Conservation (phyloP, 2,888 invertebrate genomes). For the Drosophila pegasa region DNA sequence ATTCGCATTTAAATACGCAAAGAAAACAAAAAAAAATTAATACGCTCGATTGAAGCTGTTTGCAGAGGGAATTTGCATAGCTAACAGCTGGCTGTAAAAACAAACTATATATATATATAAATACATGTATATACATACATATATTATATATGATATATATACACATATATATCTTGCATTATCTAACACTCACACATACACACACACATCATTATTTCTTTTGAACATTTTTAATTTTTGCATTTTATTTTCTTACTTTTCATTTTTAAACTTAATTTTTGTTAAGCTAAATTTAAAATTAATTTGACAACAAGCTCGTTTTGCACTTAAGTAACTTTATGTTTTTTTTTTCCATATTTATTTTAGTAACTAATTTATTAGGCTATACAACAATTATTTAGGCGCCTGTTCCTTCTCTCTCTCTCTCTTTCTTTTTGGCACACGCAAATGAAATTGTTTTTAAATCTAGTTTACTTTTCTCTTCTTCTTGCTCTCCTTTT, state of each 20-base stretch:
- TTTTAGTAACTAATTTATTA: conserved; percentile 35
- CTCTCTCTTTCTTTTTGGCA: conserved; percentile 21
- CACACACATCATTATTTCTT: conserved; percentile 5
- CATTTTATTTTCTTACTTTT: neutral
- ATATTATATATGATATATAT: conserved; percentile 10
- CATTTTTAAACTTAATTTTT: conserved; percentile 4
- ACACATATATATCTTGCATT: neutral
- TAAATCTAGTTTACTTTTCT: conserved; percentile 32
- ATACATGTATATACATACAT: conserved; percentile 1
- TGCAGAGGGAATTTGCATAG: conserved; percentile 16
- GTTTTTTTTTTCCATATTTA: neutral
- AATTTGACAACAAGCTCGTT: conserved; percentile 81
- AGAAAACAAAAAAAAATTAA: conserved; percentile 3
- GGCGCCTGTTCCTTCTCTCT: neutral
- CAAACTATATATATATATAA: conserved; percentile 3
- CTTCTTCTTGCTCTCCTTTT: conserved; percentile 5
- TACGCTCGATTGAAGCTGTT: conserved; percentile 27
- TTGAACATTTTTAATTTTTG: conserved; percentile 26
- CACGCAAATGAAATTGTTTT: conserved; percentile 50
- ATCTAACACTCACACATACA: conserved; percentile 10
- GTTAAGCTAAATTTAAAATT: conserved; percentile 65
- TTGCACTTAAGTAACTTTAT: conserved; percentile 77
- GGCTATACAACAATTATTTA: conserved; percentile 58
- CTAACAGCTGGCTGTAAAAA: conserved; percentile 22
- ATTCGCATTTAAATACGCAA: conserved; percentile 14